Percentiles rank a stretch among this genome's conserved stretches.
These are phyloP conservation scores for Neodiprion lecontei DNA, from an alignment of 1,140 invertebrate species.

Conservation along the genomic window DNA sequence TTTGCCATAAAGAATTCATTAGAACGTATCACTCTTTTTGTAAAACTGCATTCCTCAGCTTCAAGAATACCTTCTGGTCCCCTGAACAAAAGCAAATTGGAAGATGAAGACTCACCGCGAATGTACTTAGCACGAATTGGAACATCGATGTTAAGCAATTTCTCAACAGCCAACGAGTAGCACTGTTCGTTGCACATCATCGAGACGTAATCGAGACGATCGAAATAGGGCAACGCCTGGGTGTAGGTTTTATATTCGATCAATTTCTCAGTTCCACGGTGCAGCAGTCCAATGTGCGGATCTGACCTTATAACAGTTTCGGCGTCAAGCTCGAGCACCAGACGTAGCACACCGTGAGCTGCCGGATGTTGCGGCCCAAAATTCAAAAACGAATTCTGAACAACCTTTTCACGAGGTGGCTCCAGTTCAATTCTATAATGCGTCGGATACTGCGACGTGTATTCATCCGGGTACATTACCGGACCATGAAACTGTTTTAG, in stretches of 20 bases:
- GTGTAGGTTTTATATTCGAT: conserved; percentile 99
- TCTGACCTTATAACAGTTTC: conserved; percentile 90
- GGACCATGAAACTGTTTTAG: conserved; percentile 73
- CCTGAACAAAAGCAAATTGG: too few relatives aligned
- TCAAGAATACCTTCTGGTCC: too few relatives aligned
- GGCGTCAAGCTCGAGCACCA: conserved; percentile 94
- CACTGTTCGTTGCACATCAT: conserved; percentile 99
- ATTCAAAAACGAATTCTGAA: conserved; percentile 88
- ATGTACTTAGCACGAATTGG: conserved; percentile 96
- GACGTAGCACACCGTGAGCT: conserved; percentile 94
- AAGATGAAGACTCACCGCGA: conserved; percentile 72
- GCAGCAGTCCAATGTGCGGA: conserved; percentile 96
- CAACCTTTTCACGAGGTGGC: conserved; percentile 69
- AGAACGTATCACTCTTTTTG: too few relatives aligned
- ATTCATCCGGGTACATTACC: conserved; percentile 74
- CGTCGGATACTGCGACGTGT: conserved; percentile 47
- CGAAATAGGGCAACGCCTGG: conserved; percentile 97
- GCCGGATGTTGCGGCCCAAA: conserved; percentile 99
- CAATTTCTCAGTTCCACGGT: conserved; percentile 96
- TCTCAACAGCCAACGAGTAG: conserved; percentile 95
- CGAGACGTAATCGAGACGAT: conserved; percentile 98
- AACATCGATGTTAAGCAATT: conserved; percentile 94
- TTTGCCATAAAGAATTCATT: too few relatives aligned
- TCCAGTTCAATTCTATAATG: not conserved
- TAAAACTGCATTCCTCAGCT: too few relatives aligned